Base-by-base conservation (phyloP, 1,140 invertebrate genomes). In the Mylabris phalerata region DNA sequence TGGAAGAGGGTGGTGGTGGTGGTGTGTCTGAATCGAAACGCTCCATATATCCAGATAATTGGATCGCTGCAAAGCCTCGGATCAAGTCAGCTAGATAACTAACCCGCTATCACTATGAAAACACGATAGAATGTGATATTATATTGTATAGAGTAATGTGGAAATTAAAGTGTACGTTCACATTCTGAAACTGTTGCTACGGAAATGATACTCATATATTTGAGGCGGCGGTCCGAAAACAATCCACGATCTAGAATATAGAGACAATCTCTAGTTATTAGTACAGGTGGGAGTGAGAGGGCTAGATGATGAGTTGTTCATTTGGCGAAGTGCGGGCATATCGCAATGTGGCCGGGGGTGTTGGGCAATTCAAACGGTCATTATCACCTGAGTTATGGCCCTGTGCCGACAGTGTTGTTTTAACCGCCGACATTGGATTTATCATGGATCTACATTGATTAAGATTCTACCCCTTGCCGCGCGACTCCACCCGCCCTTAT, bases 31-130 rank as follows among this genome's bases (percentile, higher is more conserved):
- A 65, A 67, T 66, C 63, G 65, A 68, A 68, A 67, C 67, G 65
- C 65, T 68, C 61, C 67, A 62, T 68, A 65, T 68, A 68, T 68
- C 65, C 65, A 59, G 63, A 63, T 68, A 68, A 68, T 68, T 68
- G 67, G 67, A 68, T 67, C 57, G 61, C 59, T 60, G 59, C 54
- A 62, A 62, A 66, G 65, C 62, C 58, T 57, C 63, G 67, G 67
- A 68, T 68, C 65, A 65, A 65, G 64, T 66, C 58, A 55, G 63
- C 66, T 61, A 67, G 66, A 67, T 65, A 67, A 67, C 61, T 65
- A 65, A 65, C 65, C 61, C 58, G 56, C 50, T 55, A 56, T 44
- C 57, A 57, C 57, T 52, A 61, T 60, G 54, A 66, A 64, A 60
- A 60, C 40, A 49, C 39, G 50, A 63, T 61, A 67, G 66, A 65